Evolutionary conservation across 2,797 vertebrate genomes (phyloP), one percentile per base, ranked within the genome.

Genomic region (Sebastes steindachneri): DNA sequence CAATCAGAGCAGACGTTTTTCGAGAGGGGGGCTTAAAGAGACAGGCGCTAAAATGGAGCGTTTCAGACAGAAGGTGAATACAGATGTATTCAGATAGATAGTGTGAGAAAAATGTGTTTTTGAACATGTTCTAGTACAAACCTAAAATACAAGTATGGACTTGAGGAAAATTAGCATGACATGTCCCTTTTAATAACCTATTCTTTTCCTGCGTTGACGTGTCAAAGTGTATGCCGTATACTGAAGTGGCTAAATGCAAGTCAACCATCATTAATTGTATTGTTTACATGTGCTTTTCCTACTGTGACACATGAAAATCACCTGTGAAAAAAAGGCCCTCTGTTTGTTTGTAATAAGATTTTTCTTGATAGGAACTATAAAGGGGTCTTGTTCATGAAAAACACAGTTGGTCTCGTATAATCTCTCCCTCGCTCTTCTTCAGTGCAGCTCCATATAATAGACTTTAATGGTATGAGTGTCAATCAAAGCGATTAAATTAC

Each of bases 401-500:
- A n/a, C 17, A n/a, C 6, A 54, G 10, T 29, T 17, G 21, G 2
- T 5, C 2, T 37, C 8, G 7, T 25, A 26, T 6, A 23, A 25
- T 33, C 2, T 51, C 28, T 37, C 45, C 15, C 9, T 72, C 28
- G 23, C 48, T 59, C 15, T 31, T 4, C 2, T 33, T 71, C 54
- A 45, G 4, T 55, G 14, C 41, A 66, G 28, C 9, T 55, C 19
- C 1, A 5, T 65, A 11, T 25, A 64, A 58, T 53, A 28, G 21
- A 28, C 19, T 72, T 54, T 41, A 80, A 41, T 55, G 19, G n/a
- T 57, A 48, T 26, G 9, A 51, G n/a, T 65, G 33, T 72, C 74
- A 69, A n/a, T 77, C 60, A 80, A 63, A 54, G 57, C 1, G n/a
- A 76, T 75, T 58, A 21, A 45, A 77, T 77, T 33, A 71, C 37